Evolutionary conservation across 2,888 invertebrate genomes (phyloP).

Genomic region (Eulithis testata): DNA sequence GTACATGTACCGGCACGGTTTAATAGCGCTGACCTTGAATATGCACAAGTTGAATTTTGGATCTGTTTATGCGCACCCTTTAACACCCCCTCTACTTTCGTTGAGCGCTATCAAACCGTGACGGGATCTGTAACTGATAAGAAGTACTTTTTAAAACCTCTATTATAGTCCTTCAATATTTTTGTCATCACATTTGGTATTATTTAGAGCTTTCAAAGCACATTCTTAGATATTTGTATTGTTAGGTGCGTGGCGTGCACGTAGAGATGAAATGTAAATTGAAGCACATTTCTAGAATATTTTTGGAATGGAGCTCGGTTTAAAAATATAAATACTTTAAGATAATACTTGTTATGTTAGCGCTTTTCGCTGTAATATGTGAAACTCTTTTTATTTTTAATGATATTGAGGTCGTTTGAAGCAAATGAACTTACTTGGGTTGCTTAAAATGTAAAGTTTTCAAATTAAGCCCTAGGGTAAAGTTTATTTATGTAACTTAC

Average conservation of each 20-base stretch:
- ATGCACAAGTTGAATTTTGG: no score
- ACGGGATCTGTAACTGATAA: no score
- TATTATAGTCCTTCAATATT: not conserved
- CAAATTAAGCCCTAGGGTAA: constrained; percentile 14
- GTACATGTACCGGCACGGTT: no score
- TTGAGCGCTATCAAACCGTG: no score
- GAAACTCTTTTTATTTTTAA: constrained; percentile 6
- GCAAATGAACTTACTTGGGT: constrained; percentile 2
- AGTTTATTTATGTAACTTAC: constrained; percentile 5
- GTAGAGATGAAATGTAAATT: constrained; percentile 4
- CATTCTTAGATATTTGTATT: no score
- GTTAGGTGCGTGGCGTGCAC: constrained; percentile 6
- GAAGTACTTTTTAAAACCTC: not conserved
- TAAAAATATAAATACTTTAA: constrained; percentile 12
- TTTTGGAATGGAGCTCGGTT: constrained; percentile 14
- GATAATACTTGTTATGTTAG: constrained; percentile 2
- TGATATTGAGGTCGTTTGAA: constrained; percentile 4
- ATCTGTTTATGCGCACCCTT: no score
- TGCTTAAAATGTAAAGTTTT: constrained; percentile 17
- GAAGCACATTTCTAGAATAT: constrained; percentile 6
- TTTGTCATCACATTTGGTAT: not conserved
- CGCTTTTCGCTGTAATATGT: constrained; percentile 6
- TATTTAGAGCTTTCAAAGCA: constrained; percentile 6
- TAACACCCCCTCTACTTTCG: no score
- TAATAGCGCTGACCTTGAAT: no score